Evolutionary conservation across 1,140 invertebrate genomes (phyloP).

Genomic region (Akabosia matsudoensis): DNA sequence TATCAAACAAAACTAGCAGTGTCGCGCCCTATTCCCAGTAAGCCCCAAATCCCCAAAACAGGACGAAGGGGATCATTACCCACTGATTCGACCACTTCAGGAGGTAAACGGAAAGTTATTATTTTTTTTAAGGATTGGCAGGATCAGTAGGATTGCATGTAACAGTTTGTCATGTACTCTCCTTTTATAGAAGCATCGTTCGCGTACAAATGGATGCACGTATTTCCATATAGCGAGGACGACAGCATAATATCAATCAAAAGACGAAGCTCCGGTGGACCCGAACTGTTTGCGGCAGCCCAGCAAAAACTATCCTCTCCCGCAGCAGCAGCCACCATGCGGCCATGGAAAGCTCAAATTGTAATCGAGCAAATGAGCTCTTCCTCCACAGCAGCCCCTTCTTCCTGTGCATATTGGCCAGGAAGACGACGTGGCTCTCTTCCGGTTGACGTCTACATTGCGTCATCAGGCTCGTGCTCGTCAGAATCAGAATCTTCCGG

Average conservation of each 20-base stretch:
- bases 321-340: conserved; percentile 35
- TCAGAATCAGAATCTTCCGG: conserved; percentile 46
- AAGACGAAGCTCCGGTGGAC: conserved; percentile 50
- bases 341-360: conserved; percentile 48
- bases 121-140: too few species aligned
- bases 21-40: conserved; percentile 11
- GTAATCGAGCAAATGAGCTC: conserved; percentile 49
- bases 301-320: conserved; percentile 35
- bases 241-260: conserved; percentile 27
- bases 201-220: conserved; percentile 46
- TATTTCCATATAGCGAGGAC: conserved; percentile 41
- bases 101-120: too few species aligned
- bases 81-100: conserved; percentile 27
- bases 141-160: too few species aligned
- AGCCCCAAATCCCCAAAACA: conserved; percentile 34
- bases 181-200: conserved; percentile 34
- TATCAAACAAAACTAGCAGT: conserved; percentile 16
- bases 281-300: conserved; percentile 57
- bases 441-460: conserved; percentile 60
- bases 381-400: conserved; percentile 50
- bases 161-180: background rate
- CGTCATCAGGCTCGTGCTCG: conserved; percentile 54
- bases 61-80: conserved; percentile 42
- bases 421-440: conserved; percentile 60
- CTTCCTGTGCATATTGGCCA: conserved; percentile 51